Evolutionary conservation across 2,113 vertebrate genomes (phyloP).

Genomic region (Apistogramma diplotaenia): DNA sequence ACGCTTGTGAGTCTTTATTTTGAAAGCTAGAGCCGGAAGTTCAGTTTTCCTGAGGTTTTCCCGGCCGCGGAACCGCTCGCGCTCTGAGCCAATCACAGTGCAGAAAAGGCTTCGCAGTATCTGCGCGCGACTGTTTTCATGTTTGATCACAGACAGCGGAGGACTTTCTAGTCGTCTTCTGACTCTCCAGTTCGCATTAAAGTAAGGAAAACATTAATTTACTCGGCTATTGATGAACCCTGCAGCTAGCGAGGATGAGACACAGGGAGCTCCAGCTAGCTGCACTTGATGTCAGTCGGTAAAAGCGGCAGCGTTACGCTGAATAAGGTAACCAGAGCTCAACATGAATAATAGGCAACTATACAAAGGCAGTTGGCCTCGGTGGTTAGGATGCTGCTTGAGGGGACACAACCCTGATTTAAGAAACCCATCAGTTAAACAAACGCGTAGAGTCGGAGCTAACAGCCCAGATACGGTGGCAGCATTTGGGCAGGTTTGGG

Average conservation of each 20-base stretch:
- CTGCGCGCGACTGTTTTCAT: neutral
- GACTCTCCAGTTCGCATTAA: neutral
- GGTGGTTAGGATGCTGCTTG: neutral
- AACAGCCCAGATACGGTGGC: neutral
- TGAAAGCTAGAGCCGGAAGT: neutral
- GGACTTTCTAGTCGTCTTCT: neutral
- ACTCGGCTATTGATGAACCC: neutral
- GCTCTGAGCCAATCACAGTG: slow-evolving; percentile 13
- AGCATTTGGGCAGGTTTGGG: neutral
- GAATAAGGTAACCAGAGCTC: neutral
- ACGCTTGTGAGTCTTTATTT: neutral
- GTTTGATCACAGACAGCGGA: neutral
- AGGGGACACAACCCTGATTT: neutral
- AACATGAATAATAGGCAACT: no score
- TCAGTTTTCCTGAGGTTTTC: neutral
- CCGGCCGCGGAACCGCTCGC: neutral
- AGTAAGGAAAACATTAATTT: neutral
- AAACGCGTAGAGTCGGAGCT: neutral
- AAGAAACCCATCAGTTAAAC: neutral
- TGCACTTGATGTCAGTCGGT: neutral
- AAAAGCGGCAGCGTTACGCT: neutral
- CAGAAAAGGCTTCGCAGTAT: neutral
- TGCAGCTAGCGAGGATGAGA: neutral
- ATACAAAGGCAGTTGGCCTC: neutral
- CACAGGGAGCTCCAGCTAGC: neutral